Base-by-base conservation (phyloP, 2,113 vertebrate species). In the Beaufortia kweichowensis region DNA sequence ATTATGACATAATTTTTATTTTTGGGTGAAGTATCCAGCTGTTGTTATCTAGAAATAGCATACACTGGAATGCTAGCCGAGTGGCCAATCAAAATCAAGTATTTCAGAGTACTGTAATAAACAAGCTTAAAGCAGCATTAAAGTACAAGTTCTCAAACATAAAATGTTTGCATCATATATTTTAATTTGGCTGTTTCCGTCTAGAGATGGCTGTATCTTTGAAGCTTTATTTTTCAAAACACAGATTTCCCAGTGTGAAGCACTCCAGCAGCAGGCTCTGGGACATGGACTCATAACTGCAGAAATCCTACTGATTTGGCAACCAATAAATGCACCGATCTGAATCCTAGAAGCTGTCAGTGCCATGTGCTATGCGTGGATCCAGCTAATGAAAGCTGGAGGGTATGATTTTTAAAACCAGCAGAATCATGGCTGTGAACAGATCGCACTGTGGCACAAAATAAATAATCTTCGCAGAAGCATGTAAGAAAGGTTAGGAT, bases 221-320 rank as follows among this genome's bases (percentile, higher is more conserved):
- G n/a, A 67, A 39, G 31, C 31, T 62, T 70, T 39, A 64, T 67
- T 61, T 79, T 71, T 76, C 62, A 57, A 68, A 35, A 57, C 19
- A 73, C n/a, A 62, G 28, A 72, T 61, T 68, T 68, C 14, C 26
- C 33, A 28, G 21, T 69, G 17, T 29, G 48, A 70, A 62, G 71
- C 71, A 75, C 69, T 78, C 68, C 74, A 64, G 48, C 33, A 78
- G 76, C 46, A 39, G 62, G 62, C 70, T 71, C 39, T 59, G 39
- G 46, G 4, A 78, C 53, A 39, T 10, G 35, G 17, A 17, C 21
- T 67, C 48, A 41, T 77, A 66, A 50, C 55, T 66, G 55, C 39
- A 72, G 57, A 71, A 48, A 35, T 75, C 50, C 39, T 33, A 46
- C 46, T 59, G 39, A 68, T 48, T 63, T 69, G 57, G 41, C 46